These are phyloP conservation scores for Brachionus manjavacas DNA, from an alignment of 1,140 invertebrate genomes.

Conservation along the genomic window DNA sequence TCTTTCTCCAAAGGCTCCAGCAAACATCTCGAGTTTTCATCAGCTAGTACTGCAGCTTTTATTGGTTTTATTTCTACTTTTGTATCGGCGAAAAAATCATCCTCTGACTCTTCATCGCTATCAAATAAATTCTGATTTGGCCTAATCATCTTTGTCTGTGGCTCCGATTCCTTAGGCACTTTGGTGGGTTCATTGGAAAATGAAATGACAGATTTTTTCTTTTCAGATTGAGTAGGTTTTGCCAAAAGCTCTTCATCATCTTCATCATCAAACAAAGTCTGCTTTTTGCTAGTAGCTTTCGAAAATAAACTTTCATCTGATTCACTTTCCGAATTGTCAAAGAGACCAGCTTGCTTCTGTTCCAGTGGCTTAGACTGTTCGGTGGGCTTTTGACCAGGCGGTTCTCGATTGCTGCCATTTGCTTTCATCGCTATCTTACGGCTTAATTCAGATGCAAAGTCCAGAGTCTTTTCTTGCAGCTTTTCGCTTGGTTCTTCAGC, in stretches of 20 bases:
- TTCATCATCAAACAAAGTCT: background rate
- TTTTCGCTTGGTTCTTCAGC: background rate
- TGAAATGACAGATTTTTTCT: background rate
- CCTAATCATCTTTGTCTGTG: background rate
- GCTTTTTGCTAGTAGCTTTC: background rate
- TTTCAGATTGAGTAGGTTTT: background rate
- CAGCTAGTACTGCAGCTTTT: background rate
- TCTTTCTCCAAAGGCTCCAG: background rate
- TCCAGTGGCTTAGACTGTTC: background rate
- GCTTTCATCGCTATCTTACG: background rate
- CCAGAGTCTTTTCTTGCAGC: background rate
- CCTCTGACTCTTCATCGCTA: background rate
- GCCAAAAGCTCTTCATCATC: background rate
- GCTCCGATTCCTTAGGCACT: background rate
- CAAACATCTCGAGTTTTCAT: background rate
- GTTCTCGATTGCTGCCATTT: background rate
- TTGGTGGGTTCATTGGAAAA: background rate
- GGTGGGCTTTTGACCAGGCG: background rate
- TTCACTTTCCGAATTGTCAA: background rate
- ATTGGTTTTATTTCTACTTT: background rate
- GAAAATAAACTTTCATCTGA: background rate
- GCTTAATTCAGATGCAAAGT: slow-evolving; percentile 36
- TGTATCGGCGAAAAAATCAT: background rate
- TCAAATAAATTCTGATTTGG: background rate
- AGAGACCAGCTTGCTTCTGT: background rate